Base-by-base conservation (phyloP, 2,797 vertebrate species). In the Euphonia xanthogaster region DNA sequence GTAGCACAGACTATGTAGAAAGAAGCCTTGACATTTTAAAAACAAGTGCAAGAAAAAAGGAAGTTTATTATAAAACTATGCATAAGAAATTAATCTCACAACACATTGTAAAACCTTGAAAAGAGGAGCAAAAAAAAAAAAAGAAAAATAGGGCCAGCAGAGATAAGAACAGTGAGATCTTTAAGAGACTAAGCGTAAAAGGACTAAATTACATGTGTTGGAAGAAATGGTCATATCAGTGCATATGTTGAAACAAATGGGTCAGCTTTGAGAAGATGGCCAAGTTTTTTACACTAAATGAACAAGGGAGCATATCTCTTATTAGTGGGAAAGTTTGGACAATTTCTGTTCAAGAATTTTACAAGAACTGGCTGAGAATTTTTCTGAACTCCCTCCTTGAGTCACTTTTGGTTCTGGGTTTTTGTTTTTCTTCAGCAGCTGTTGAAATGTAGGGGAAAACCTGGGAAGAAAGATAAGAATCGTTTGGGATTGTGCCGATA, bases 371-470 rank as follows among this genome's bases (percentile, higher is more conserved):
- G 28, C 30, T 73, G 44, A 89, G 31, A 75, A 39, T 11, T 85
- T 87, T 72, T 75, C 42, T 79, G 67, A 91, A 54, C 23, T 77
- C 39, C 54, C 6, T 86, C 15, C 25, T 80, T 33, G 50, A 90
- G 47, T 58, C 3, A 35, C 21, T 78, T 81, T 84, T 84, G 14
- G 6, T 85, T 70, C 33, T 79, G 47, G 12, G 5, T 5, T 85
- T 86, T 95, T 85, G 51, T 76, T 94, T 90, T 83, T 74, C 42
- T 83, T 80, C 68, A 27, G 65, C 45, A 83, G 75, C 21, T 65
- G 57, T 57, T 74, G 78, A 75, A 94, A 94, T 39, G 19, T 31
- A 90, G 75, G 65, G 57, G 65, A 88, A 91, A 94, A 90, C 72
- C 65, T 89, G 61, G 30, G 81, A 79, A 53, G n/a, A 80, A 72